These are phyloP conservation scores for Fabriciana adippe DNA, from an alignment of 2,888 invertebrate genomes.

Conservation along the genomic window DNA sequence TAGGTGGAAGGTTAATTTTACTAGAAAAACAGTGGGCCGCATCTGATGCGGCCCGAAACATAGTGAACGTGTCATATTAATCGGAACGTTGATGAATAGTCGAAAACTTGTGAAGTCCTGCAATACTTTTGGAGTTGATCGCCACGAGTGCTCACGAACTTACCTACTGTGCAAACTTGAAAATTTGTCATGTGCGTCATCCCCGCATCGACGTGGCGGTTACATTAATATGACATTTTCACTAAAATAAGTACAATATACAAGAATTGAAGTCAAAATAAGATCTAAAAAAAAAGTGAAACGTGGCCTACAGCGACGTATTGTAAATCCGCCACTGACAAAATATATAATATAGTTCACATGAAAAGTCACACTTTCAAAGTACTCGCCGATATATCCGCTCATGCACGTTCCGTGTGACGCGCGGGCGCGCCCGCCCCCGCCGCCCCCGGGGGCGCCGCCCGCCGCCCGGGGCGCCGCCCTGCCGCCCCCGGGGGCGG, in stretches of 20 bases:
- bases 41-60: neutral
- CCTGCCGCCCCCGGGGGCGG: no score
- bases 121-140: no score
- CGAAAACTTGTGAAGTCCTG: no score
- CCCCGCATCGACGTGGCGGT: no score
- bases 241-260: slow-evolving; percentile 14
- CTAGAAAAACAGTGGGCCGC: slow-evolving; percentile 3
- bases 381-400: slow-evolving; percentile 62
- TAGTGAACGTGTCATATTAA: slow-evolving; percentile 1
- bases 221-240: neutral
- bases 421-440: slow-evolving; percentile 55
- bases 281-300: slow-evolving; percentile 21
- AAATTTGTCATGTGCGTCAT: no score
- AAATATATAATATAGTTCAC: slow-evolving; percentile 59
- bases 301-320: slow-evolving; percentile 13
- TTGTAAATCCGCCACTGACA: slow-evolving; percentile 34
- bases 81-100: neutral
- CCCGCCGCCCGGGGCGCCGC: slow-evolving; percentile 34
- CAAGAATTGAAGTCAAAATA: slow-evolving; percentile 21
- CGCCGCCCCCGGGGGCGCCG: no score
- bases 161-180: slow-evolving; percentile 1
- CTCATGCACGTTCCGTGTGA: slow-evolving; percentile 72
- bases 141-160: neutral
- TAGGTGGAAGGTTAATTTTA: slow-evolving; percentile 2
- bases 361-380: slow-evolving; percentile 77